Evolutionary conservation across 2,797 vertebrate genomes (phyloP).

Genomic region (Channa striata): DNA sequence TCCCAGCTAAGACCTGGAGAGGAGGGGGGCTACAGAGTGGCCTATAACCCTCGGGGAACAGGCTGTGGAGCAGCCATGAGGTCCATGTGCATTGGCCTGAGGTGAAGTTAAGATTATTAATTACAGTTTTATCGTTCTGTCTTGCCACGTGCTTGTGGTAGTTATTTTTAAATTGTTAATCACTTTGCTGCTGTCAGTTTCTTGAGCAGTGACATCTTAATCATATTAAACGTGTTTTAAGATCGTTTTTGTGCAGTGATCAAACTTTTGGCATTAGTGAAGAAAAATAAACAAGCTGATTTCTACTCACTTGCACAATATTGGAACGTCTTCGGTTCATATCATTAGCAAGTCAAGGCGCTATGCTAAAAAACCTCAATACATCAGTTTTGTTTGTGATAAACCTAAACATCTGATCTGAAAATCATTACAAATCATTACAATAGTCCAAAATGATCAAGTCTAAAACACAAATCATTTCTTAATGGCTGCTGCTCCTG

Average conservation of each 20-base stretch:
- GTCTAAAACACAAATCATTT: no score
- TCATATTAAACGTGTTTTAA: no score
- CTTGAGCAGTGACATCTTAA: no score
- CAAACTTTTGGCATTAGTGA: background rate
- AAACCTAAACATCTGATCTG: no score
- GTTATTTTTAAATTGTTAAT: background rate
- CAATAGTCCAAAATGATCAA: constrained; percentile 32
- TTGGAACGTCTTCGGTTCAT: no score
- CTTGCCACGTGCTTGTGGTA: no score
- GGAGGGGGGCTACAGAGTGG: constrained; percentile 83
- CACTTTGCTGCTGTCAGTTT: no score
- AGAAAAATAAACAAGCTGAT: constrained; percentile 3
- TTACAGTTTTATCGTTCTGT: background rate
- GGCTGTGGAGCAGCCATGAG: constrained; percentile 91
- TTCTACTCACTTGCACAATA: background rate
- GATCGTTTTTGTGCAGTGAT: background rate
- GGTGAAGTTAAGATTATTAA: constrained; percentile 73
- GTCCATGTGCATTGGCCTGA: constrained; percentile 90
- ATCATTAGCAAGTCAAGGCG: no score
- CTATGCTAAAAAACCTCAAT: no score
- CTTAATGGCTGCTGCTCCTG: no score
- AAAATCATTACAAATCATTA: no score
- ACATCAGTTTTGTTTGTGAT: no score
- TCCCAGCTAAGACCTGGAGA: constrained; percentile 84
- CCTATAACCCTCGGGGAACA: constrained; percentile 84